phyloP scores from a whole-genome alignment of 2,113 vertebrate genomes.

The Calonectris borealis region DNA sequence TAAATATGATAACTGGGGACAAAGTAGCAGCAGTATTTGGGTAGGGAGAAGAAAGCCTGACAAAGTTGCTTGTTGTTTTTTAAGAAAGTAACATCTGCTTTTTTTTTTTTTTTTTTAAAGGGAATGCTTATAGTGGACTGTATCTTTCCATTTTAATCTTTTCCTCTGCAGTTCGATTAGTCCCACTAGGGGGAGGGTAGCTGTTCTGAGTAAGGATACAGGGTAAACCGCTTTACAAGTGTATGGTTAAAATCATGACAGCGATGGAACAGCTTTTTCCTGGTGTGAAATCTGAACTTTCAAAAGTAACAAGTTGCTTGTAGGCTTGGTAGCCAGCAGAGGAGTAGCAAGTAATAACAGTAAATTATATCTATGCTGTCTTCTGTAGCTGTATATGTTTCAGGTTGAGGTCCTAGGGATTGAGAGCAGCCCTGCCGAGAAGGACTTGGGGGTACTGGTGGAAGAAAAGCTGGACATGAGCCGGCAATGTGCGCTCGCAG shows the following conservation, averaged over 20 bases:
- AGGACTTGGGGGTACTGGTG: background rate
- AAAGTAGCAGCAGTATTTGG: background rate
- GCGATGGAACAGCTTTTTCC: background rate
- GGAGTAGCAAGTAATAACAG: background rate
- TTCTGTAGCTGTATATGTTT: background rate
- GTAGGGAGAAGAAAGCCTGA: background rate
- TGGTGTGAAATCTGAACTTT: background rate
- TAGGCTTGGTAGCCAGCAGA: background rate
- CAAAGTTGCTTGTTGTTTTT: background rate
- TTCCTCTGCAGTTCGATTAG: background rate
- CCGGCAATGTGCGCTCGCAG: accelerated
- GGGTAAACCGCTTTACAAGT: background rate
- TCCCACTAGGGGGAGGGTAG: background rate
- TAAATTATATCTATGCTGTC: background rate
- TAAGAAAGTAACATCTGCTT: background rate
- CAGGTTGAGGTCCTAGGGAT: background rate
- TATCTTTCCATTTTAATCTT: background rate
- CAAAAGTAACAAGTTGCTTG: background rate
- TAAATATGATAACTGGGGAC: background rate
- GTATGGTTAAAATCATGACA: background rate
- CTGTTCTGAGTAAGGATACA: background rate
- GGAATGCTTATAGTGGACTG: background rate
- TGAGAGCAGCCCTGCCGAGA: background rate
- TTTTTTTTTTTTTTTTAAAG: background rate
- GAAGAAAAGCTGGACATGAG: background rate